Percentiles rank a stretch among this genome's conserved stretches.
Conservation (phyloP, 2,797 vertebrate genomes). For the Hemitrygon akajei region DNA sequence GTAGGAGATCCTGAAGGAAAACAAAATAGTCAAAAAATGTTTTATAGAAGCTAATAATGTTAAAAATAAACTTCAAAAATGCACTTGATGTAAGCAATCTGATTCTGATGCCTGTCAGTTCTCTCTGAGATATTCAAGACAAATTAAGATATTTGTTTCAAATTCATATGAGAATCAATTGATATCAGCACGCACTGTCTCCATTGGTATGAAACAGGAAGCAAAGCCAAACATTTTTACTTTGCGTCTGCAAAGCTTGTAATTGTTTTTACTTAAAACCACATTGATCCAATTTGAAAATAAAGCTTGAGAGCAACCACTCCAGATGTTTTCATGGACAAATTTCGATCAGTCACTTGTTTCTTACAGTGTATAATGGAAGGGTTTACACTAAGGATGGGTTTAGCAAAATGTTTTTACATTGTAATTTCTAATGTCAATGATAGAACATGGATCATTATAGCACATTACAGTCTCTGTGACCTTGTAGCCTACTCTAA, state of each 20-base stretch:
- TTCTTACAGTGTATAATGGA: neutral
- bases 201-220: neutral
- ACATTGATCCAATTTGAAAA: neutral
- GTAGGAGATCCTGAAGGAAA: neutral
- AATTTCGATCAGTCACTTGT: neutral
- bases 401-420: neutral
- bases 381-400: neutral
- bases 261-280: neutral
- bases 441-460: neutral
- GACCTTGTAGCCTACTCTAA: no score
- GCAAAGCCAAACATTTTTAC: neutral
- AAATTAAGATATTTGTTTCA: neutral
- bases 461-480: no score
- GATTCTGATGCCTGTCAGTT: neutral
- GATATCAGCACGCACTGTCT: neutral
- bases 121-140: neutral
- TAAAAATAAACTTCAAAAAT: neutral
- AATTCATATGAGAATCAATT: neutral
- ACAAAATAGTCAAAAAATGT: neutral
- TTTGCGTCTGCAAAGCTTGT: neutral
- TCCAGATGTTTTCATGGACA: neutral
- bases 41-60: neutral
- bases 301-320: neutral
- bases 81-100: neutral
- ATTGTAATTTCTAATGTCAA: constrained; percentile 8